Conservation (phyloP, 2,888 invertebrate genomes). For the Amorpha juglandis region DNA sequence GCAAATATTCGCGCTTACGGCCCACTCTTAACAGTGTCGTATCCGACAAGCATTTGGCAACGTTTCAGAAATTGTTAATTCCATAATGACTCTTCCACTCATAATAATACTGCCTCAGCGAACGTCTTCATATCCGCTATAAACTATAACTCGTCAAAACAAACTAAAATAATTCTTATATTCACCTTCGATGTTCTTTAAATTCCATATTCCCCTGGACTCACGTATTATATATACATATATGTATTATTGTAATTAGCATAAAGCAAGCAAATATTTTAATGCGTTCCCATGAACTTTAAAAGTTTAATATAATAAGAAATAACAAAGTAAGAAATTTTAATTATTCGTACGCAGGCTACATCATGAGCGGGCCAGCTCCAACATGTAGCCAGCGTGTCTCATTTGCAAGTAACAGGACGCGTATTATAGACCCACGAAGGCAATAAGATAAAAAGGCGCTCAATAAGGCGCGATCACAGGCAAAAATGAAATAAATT, state of each 20-base stretch:
- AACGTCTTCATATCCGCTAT: constrained; percentile 69
- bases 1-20: constrained; percentile 58
- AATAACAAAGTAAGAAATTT: constrained; percentile 58
- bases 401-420: constrained; percentile 84
- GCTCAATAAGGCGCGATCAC: constrained; percentile 84
- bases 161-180: constrained; percentile 8
- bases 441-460: constrained; percentile 82
- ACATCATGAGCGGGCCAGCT: constrained; percentile 74
- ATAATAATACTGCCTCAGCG: constrained; percentile 68
- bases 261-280: constrained; percentile 36
- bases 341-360: constrained; percentile 74
- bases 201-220: not conserved
- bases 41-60: constrained; percentile 73
- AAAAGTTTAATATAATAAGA: constrained; percentile 42
- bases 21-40: constrained; percentile 58
- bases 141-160: constrained; percentile 50
- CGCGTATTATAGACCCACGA: constrained; percentile 82
- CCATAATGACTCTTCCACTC: constrained; percentile 73
- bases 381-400: constrained; percentile 74
- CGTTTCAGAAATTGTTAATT: constrained; percentile 75
- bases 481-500: constrained; percentile 85
- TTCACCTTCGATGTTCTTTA: not conserved
- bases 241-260: too few species aligned
- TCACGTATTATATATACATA: too few species aligned
- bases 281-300: constrained; percentile 43